A percentile compares a stretch with the other conserved stretches of the same genome.
These are phyloP conservation scores for Lanius collurio DNA, from an alignment of 2,113 vertebrate genomes.

Conservation along the genomic window DNA sequence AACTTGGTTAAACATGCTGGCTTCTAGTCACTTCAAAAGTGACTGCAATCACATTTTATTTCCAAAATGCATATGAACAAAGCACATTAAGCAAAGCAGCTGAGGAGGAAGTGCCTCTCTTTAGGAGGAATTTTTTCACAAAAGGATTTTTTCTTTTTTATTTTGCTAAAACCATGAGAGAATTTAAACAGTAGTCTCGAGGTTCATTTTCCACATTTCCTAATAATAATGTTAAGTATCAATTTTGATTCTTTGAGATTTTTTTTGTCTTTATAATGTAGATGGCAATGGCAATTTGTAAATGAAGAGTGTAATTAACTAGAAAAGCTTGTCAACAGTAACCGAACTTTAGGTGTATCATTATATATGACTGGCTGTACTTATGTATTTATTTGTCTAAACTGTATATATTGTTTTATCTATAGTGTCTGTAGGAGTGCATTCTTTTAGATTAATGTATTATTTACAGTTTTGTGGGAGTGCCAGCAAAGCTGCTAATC, in stretches of 20 bases:
- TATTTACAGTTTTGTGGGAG: constrained; percentile 76
- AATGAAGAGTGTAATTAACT: constrained; percentile 73
- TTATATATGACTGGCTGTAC: constrained; percentile 79
- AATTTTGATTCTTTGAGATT: constrained; percentile 44
- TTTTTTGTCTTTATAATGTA: constrained; percentile 55
- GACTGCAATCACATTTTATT: constrained; percentile 43
- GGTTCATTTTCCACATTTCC: constrained; percentile 65
- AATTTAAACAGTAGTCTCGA: constrained; percentile 54
- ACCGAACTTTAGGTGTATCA: constrained; percentile 69
- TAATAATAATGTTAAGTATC: constrained; percentile 38
- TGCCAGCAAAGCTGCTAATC: constrained; percentile 79
- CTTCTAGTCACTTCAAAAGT: constrained; percentile 34
- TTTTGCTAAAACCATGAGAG: constrained; percentile 26
- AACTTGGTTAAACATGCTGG: not conserved
- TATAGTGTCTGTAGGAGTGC: constrained; percentile 77
- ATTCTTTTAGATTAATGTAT: constrained; percentile 76
- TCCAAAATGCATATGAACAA: constrained; percentile 43
- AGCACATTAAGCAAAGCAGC: constrained; percentile 31
- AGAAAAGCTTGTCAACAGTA: constrained; percentile 71
- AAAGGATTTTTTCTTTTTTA: not conserved
- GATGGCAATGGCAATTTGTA: constrained; percentile 67
- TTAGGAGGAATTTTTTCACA: constrained; percentile 59
- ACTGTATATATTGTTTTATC: constrained; percentile 80
- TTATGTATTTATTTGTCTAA: constrained; percentile 83
- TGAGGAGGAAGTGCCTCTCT: constrained; percentile 15